Percentiles rank a stretch among this genome's conserved stretches.
Conservation (phyloP, 2,113 vertebrate species). For the Gobio gobio region DNA sequence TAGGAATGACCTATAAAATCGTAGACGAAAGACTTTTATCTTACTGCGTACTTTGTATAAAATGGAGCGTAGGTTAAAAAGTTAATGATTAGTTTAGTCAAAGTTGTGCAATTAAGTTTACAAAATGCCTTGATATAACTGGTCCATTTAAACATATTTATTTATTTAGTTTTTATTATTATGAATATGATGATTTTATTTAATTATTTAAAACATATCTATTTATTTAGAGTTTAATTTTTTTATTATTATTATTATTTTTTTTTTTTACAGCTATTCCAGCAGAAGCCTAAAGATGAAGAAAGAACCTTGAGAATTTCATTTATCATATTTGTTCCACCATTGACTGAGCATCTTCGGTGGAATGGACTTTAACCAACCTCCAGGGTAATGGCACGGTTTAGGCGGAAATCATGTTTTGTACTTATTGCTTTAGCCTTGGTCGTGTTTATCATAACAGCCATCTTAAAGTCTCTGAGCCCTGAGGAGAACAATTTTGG, state of each 20-base stretch:
- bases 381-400: conserved; percentile 85
- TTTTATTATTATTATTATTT: no score
- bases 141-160: not conserved
- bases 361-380: conserved; percentile 13
- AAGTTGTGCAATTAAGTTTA: conserved; percentile 18
- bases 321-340: not conserved
- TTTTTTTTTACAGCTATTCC: not conserved
- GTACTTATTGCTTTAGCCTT: conserved; percentile 82
- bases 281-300: not conserved
- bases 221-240: not conserved
- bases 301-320: not conserved
- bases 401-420: conserved; percentile 87
- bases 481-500: conserved; percentile 81
- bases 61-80: not conserved
- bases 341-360: not conserved
- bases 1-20: not conserved
- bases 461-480: conserved; percentile 85
- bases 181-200: no score
- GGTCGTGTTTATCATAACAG: conserved; percentile 84
- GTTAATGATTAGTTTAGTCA: not conserved
- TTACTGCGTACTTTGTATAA: not conserved
- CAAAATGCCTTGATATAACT: not conserved
- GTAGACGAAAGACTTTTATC: not conserved
- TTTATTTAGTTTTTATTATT: not conserved
- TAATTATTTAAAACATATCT: not conserved